Evolutionary conservation across 2,113 vertebrate species (phyloP).

Genomic region (Bostrychus sinensis): DNA sequence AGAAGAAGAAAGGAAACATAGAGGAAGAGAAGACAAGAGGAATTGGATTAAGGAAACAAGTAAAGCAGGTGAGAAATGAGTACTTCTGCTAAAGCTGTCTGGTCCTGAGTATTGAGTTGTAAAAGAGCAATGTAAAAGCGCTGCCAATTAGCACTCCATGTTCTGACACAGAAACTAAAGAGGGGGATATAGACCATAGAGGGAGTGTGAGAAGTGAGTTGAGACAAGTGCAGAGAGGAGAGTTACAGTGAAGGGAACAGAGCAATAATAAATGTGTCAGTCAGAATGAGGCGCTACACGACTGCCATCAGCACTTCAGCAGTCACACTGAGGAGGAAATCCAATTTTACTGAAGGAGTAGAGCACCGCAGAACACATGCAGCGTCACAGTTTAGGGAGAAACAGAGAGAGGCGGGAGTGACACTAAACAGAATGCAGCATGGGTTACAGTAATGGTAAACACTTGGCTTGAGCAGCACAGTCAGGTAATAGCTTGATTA

Average conservation of each 20-base stretch:
- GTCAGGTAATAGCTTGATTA: too few relatives aligned
- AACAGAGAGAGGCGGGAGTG: too few relatives aligned
- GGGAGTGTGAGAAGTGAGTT: constrained; percentile 12
- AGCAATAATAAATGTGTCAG: constrained; percentile 65
- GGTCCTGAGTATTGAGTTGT: too few relatives aligned
- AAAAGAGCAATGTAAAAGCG: too few relatives aligned
- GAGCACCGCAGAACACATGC: not conserved
- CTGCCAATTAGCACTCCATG: not conserved
- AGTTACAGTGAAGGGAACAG: constrained; percentile 60
- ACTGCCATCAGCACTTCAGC: constrained; percentile 9
- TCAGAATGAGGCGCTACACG: constrained; percentile 10
- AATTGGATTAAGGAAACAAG: too few relatives aligned
- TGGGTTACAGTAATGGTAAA: too few relatives aligned
- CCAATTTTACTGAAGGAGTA: constrained; percentile 23
- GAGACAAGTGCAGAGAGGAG: constrained; percentile 41
- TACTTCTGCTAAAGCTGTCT: too few relatives aligned
- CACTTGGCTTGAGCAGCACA: too few relatives aligned
- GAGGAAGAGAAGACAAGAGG: too few relatives aligned
- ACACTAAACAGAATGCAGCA: too few relatives aligned
- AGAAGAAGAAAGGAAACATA: too few relatives aligned
- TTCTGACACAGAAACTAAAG: constrained; percentile 11
- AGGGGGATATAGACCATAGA: not conserved
- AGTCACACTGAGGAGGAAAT: constrained; percentile 31
- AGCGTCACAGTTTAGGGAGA: not conserved
- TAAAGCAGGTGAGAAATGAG: too few relatives aligned